Conservation (phyloP, 2,113 vertebrate genomes). For the Synchiropus splendidus region DNA sequence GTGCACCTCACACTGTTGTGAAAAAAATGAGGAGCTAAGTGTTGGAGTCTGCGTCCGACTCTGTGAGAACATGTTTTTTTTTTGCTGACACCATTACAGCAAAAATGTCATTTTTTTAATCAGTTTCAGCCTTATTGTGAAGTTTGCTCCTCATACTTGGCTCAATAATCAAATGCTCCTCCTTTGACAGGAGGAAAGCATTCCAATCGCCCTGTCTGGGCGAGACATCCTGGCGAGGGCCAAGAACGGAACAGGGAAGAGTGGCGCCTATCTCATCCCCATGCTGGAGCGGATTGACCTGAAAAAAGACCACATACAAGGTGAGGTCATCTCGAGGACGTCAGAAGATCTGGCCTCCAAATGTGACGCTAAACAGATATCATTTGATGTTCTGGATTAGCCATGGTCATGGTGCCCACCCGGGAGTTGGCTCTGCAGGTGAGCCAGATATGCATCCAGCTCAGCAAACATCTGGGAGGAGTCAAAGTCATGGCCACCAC, state of each 20-base stretch:
- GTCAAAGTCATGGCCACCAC: slow-evolving; percentile 74
- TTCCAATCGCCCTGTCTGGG: slow-evolving; percentile 71
- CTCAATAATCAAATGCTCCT: too few relatives aligned
- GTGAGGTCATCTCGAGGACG: slow-evolving; percentile 29
- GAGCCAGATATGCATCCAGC: slow-evolving; percentile 72
- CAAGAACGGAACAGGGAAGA: slow-evolving; percentile 73
- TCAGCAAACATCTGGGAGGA: slow-evolving; percentile 71
- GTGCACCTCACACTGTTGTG: too few relatives aligned
- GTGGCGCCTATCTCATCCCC: slow-evolving; percentile 73
- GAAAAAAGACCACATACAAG: slow-evolving; percentile 72
- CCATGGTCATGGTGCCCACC: slow-evolving; percentile 70
- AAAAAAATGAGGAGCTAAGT: too few relatives aligned
- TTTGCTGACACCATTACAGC: too few relatives aligned
- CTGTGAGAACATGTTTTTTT: too few relatives aligned
- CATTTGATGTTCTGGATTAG: slow-evolving; percentile 32
- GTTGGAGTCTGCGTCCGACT: too few relatives aligned
- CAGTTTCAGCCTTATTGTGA: too few relatives aligned
- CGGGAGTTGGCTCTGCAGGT: slow-evolving; percentile 72
- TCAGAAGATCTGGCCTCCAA: too few relatives aligned
- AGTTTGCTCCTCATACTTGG: too few relatives aligned
- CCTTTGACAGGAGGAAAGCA: slow-evolving; percentile 70
- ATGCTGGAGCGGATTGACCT: slow-evolving; percentile 72
- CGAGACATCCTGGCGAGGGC: slow-evolving; percentile 70
- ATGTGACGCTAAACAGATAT: too few relatives aligned
- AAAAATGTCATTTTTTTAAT: too few relatives aligned